Evolutionary conservation across 2,113 vertebrate species (phyloP).

Genomic region (Plecotus auritus): DNA sequence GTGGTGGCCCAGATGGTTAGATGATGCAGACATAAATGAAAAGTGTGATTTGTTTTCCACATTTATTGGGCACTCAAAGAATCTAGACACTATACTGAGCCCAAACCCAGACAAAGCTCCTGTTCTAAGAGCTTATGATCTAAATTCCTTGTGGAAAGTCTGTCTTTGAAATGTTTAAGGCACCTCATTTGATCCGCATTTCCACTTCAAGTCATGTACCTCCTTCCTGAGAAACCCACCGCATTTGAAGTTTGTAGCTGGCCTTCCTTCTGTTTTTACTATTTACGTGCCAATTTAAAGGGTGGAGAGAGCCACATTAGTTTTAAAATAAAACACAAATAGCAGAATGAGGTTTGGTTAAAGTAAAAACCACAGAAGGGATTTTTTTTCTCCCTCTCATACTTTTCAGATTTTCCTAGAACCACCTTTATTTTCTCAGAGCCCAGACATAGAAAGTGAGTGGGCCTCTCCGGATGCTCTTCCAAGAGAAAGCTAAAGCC

Average conservation of each 20-base stretch:
- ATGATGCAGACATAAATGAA: not conserved
- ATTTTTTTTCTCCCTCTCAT: not conserved
- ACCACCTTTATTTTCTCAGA: slow-evolving; percentile 62
- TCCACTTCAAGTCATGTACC: slow-evolving; percentile 50
- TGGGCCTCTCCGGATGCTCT: not conserved
- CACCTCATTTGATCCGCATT: slow-evolving; percentile 54
- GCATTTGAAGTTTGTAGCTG: slow-evolving; percentile 44
- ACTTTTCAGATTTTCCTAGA: slow-evolving; percentile 74
- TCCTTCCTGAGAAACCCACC: slow-evolving; percentile 62
- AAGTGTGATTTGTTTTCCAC: slow-evolving; percentile 24
- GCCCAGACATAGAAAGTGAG: slow-evolving; percentile 58
- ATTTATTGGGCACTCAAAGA: not conserved
- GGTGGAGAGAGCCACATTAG: slow-evolving; percentile 67
- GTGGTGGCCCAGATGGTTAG: not conserved
- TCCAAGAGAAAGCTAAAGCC: slow-evolving; percentile 16
- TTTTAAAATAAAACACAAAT: slow-evolving; percentile 71
- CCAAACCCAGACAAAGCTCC: slow-evolving; percentile 40
- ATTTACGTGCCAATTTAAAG: slow-evolving; percentile 62
- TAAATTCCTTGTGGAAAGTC: slow-evolving; percentile 62
- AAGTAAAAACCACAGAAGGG: slow-evolving; percentile 64
- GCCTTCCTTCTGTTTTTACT: slow-evolving; percentile 62
- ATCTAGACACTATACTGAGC: not conserved
- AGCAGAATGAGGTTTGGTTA: slow-evolving; percentile 54
- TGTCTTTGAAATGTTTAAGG: slow-evolving; percentile 47
- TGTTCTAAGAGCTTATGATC: slow-evolving; percentile 40